Evolutionary conservation across 2,888 invertebrate genomes (phyloP).

Genomic region (Lasioglossum figueresi): DNA sequence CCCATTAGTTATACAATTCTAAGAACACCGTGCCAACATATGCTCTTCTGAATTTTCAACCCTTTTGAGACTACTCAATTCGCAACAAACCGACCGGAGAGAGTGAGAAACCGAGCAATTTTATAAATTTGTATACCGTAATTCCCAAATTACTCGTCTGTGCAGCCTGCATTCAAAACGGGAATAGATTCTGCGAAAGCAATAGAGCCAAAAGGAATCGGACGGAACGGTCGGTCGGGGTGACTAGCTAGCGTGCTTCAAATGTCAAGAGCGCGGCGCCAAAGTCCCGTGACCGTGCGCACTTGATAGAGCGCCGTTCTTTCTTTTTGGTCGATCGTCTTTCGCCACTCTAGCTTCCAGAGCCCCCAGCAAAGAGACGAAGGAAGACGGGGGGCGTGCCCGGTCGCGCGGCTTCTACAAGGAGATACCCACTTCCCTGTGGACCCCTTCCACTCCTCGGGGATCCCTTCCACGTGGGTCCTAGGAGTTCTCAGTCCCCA

Average conservation of each 20-base stretch:
- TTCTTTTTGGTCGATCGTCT: slow-evolving; percentile 61
- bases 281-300: slow-evolving; percentile 49
- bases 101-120: not conserved
- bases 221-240: not conserved
- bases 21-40: not conserved
- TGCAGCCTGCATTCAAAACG: not conserved
- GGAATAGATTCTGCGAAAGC: not conserved
- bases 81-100: not conserved
- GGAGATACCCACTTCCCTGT: slow-evolving; percentile 79
- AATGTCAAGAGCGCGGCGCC: slow-evolving; percentile 68
- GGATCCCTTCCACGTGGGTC: slow-evolving; percentile 76
- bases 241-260: slow-evolving; percentile 3
- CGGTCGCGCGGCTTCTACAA: slow-evolving; percentile 80
- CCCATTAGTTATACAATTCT: not conserved
- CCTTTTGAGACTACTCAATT: not conserved
- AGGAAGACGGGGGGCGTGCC: slow-evolving; percentile 79
- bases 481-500: slow-evolving; percentile 69
- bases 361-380: slow-evolving; percentile 77
- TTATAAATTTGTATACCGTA: not conserved
- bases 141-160: not conserved
- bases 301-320: slow-evolving; percentile 60
- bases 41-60: not conserved
- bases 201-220: not conserved
- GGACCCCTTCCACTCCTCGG: slow-evolving; percentile 71
- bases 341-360: slow-evolving; percentile 52